Evolutionary conservation across 2,113 vertebrate species (phyloP).

Genomic region (Vulpes vulpes): DNA sequence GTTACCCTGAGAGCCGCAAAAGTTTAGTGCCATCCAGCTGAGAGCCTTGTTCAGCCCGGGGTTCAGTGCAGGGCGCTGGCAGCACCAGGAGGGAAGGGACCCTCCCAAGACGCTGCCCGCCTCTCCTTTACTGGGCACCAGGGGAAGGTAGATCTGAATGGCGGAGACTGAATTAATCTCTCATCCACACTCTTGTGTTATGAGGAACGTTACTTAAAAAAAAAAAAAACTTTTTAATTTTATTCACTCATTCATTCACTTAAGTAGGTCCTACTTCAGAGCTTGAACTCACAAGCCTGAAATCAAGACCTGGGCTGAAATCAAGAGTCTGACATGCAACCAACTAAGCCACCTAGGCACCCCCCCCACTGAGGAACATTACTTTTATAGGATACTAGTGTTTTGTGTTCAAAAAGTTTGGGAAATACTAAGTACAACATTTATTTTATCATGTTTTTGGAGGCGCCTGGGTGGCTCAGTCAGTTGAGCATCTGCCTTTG

Average conservation of each 20-base stretch:
- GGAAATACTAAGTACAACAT: not conserved
- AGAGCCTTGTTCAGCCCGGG: not conserved
- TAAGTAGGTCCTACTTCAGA: not conserved
- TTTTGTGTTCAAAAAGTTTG: conserved; percentile 29
- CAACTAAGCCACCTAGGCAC: not conserved
- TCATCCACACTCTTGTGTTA: not conserved
- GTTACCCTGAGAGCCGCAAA: not conserved
- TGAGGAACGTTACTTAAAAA: not conserved
- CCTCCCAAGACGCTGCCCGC: not conserved
- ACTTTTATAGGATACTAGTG: not conserved
- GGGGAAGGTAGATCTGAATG: not conserved
- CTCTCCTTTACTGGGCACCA: not conserved
- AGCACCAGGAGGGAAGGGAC: not conserved
- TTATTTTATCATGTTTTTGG: not conserved
- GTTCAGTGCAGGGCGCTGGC: not conserved
- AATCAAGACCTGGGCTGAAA: not conserved
- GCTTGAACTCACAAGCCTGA: not conserved
- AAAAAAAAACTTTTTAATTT: not conserved
- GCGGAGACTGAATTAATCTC: not conserved
- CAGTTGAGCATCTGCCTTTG: too few species aligned
- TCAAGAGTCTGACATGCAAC: not conserved
- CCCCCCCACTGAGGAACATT: not conserved
- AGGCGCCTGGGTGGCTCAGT: too few species aligned
- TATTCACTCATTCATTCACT: not conserved
- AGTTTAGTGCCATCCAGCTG: not conserved